phyloP scores from a whole-genome alignment of 2,888 invertebrate genomes.

The Hyles lineata region DNA sequence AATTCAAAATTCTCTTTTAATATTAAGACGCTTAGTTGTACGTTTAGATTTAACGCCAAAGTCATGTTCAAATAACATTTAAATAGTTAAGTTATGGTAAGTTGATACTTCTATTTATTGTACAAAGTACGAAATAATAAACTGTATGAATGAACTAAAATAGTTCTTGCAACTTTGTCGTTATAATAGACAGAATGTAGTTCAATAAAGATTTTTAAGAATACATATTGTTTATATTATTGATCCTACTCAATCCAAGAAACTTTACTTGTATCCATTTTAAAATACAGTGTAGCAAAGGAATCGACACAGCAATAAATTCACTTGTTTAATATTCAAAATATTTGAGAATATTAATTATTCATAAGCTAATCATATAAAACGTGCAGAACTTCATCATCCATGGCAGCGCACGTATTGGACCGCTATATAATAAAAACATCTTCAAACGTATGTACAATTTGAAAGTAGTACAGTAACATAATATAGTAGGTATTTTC shows the following conservation, averaged over 20 bases:
- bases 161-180: conserved; percentile 41
- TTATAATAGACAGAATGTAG: conserved; percentile 47
- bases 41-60: conserved; percentile 48
- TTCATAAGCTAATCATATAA: too few species aligned
- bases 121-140: conserved; percentile 66
- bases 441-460: too few species aligned
- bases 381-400: too few species aligned
- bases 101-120: conserved; percentile 69
- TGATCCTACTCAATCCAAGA: background rate
- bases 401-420: too few species aligned
- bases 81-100: conserved; percentile 48
- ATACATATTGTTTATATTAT: background rate
- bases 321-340: too few species aligned
- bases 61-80: conserved; percentile 51
- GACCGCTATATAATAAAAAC: too few species aligned
- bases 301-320: too few species aligned
- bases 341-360: too few species aligned
- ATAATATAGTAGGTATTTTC: too few species aligned
- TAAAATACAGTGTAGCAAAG: background rate
- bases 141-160: conserved; percentile 33
- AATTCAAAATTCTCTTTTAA: conserved; percentile 50
- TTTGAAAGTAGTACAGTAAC: too few species aligned
- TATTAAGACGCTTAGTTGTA: conserved; percentile 13
- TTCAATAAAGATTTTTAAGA: conserved; percentile 50
- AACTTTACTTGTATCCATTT: background rate